Evolutionary conservation across 2,888 invertebrate species (phyloP).

Genomic region (Eupithecia dodoneata): DNA sequence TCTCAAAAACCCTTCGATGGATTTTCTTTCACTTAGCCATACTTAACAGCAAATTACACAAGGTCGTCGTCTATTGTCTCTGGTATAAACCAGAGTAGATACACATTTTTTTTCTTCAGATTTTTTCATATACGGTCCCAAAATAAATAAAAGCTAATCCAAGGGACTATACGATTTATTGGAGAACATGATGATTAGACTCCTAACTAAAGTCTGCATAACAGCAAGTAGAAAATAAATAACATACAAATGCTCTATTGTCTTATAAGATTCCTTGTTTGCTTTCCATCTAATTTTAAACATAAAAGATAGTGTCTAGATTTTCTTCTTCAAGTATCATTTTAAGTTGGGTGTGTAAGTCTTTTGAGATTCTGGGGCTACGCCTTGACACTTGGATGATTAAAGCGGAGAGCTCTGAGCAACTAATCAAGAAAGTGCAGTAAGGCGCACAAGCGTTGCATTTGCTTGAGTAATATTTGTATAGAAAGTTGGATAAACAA

Average conservation of each 20-base stretch:
- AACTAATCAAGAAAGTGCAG: conserved; percentile 66
- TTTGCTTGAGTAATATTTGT: conserved; percentile 25
- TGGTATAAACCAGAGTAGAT: background rate
- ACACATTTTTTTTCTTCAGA: no score
- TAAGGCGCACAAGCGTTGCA: conserved; percentile 48
- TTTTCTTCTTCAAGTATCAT: background rate
- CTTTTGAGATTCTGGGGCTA: conserved; percentile 39
- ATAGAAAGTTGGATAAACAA: background rate
- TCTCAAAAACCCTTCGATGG: no score
- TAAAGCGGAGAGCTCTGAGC: conserved; percentile 51
- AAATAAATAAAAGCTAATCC: no score
- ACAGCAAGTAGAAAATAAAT: background rate
- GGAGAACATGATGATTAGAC: background rate
- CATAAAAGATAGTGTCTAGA: background rate
- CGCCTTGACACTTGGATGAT: conserved; percentile 57
- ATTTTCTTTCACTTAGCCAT: no score
- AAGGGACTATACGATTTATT: no score
- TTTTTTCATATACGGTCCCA: no score
- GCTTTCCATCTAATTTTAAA: background rate
- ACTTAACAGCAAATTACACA: no score
- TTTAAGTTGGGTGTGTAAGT: background rate
- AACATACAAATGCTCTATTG: background rate
- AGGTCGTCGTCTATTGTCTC: background rate
- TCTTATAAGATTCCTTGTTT: background rate
- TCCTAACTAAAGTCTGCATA: background rate